Evolutionary conservation across 35 echinoderm and acorn worm genomes (phyloP), one percentile per base, ranked within the genome.

Genomic region (Ophiothrix spiculata): DNA sequence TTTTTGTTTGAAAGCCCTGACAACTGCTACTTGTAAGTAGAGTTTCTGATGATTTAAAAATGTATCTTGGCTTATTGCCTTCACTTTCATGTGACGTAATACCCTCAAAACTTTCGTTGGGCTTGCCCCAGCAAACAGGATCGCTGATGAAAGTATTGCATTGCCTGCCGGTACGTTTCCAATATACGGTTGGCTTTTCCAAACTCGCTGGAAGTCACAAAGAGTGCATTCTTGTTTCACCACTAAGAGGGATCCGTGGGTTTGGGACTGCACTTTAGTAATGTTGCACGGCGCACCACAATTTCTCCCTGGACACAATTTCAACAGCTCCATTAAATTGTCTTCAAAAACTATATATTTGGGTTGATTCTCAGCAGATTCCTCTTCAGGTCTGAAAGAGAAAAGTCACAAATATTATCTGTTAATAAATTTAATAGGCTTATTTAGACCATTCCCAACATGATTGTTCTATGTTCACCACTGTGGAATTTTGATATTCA

Each of bases 21-120:
- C 39, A 81, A 81, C 29, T 1, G 80, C 80, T 21, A 32, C 39
- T 33, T 81, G 80, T 40, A 81, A 49, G 36, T 81, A 81, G 16
- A 4, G 8, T 10, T 15, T 15, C 23, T 69, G 60, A 25, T 69
- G 60, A 1, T 69, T 25, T n/a, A 69, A 2, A 69, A 69, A 69
- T 6, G 60, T 69, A 10, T n/a, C 1, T 6, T n/a, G 3, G 8
- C 16, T 25, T 4, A 69, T 15, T 2, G 6, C 25, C 23, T 69
- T 6, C 25, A 69, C 4, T 4, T 69, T 69, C 4, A 69, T 12
- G 25, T 69, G 60, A 4, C 25, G 4, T 2, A 69, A n/a, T 2
- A 69, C 60, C 29, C 23, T 10, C 60, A 69, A n/a, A 6, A 69
- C 60, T 28, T 69, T 10, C 3, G 60, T 25, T 12, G 60, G 60